These are phyloP conservation scores for Clarias magur DNA, from an alignment of 2,113 vertebrate genomes.

Conservation along the genomic window DNA sequence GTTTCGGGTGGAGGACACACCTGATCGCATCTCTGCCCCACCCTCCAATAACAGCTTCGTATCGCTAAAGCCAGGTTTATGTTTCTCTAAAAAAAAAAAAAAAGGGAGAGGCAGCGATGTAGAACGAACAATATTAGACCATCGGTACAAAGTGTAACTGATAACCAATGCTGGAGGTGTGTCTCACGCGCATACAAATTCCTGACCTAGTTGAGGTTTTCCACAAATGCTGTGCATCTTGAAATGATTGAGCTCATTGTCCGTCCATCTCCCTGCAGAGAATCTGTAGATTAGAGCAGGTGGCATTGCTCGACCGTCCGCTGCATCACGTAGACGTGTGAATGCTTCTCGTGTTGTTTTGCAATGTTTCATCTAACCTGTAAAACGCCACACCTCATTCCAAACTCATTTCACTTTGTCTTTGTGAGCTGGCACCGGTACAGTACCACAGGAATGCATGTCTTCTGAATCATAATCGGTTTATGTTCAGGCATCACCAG, in stretches of 20 bases:
- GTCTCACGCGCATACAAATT: not conserved
- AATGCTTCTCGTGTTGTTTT: not conserved
- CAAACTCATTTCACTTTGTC: constrained; percentile 12
- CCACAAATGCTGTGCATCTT: not conserved
- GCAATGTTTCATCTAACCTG: constrained; percentile 4
- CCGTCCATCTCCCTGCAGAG: not conserved
- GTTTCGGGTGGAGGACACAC: constrained; percentile 7
- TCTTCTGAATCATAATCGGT: not conserved
- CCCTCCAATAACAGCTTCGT: constrained; percentile 25
- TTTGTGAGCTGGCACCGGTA: not conserved
- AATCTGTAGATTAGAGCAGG: not conserved
- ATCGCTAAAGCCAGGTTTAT: constrained; percentile 2
- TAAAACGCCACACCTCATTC: constrained; percentile 40
- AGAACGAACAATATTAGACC: not conserved
- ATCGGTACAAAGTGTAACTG: constrained; percentile 25
- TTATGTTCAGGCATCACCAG: not conserved
- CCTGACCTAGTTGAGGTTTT: constrained; percentile 2
- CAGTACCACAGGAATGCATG: not conserved
- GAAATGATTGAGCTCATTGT: not conserved
- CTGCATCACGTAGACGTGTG: not conserved
- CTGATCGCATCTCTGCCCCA: not conserved
- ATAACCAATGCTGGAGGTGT: constrained; percentile 13
- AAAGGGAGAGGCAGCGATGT: constrained; percentile 6
- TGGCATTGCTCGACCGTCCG: not conserved
- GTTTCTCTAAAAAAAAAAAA: not conserved